Evolutionary conservation across 2,797 vertebrate genomes (phyloP), one percentile per base, ranked within the genome.

Genomic region (Peromyscus aztecus): DNA sequence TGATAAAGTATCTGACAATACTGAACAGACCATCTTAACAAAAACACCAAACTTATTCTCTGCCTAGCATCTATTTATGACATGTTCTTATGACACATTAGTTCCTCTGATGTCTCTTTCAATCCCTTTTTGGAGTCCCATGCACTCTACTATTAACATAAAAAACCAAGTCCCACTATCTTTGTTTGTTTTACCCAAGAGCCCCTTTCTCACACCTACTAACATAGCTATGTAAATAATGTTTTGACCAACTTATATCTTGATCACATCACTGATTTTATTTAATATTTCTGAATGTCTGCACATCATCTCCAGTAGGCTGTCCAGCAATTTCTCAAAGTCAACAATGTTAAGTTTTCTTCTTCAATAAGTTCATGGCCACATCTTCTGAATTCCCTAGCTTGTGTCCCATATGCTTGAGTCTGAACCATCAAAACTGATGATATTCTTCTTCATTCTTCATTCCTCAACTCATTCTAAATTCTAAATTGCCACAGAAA

Each of bases 1-100:
- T 81, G 83, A 92, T 73, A 91, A 92, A 93, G 67, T 67, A 80
- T 61, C 81, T 83, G 43, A 52, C 80, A 89, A 82, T 75, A 43
- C 13, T 67, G 57, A 86, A n/a, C 24, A 49, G 29, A 3, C 4
- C 13, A 61, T 55, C 31, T 77, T 37, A 23, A 85, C 63, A 57
- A 71, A 73, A 67, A 89, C 31, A 77, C 77, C 37, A 87, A 83
- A 31, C 52, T 81, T 40, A 85, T 37, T 65, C 27, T 89, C 69
- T 91, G 8, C 5, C 37, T 90, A 6, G 4, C 8, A 76, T 13
- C 27, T 12, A 31, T 31, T 67, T 19, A 43, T 10, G 14, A 4
- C 19, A 0, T 73, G 43, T 37, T 55, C 23, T 49, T 91, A 34
- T 7, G 6, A n/a, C 37, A 90, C 4, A 55, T 90, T 63, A 37